phyloP scores from a whole-genome alignment of 1,140 invertebrate species.

The Chironomus tepperi region DNA sequence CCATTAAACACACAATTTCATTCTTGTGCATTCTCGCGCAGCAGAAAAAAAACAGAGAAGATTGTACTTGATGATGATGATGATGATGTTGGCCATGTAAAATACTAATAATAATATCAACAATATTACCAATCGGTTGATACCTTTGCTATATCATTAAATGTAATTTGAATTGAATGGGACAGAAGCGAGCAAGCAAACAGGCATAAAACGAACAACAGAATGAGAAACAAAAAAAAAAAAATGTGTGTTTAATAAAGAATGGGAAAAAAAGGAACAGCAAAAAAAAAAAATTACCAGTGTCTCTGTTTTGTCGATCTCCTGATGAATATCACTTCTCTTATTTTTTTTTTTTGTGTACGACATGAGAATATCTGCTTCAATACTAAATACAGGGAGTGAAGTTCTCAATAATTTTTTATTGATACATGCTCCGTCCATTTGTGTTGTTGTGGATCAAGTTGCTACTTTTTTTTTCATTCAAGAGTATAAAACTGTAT shows the following conservation, averaged over 20 bases:
- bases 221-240: neutral
- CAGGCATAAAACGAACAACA: neutral
- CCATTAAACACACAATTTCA: neutral
- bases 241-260: neutral
- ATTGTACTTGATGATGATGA: too few species aligned
- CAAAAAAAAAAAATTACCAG: neutral
- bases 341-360: too few species aligned
- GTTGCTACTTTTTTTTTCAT: neutral
- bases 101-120: neutral
- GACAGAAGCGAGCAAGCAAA: slow-evolving; percentile 11
- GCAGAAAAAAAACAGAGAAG: too few species aligned
- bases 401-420: neutral
- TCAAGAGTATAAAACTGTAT: too few species aligned
- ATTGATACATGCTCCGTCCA: neutral
- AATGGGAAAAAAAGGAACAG: neutral
- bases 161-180: slow-evolving; percentile 22
- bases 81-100: neutral
- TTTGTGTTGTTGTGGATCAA: neutral
- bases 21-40: neutral
- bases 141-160: slow-evolving; percentile 19
- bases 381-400: too few species aligned
- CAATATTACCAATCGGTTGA: slow-evolving; percentile 2
- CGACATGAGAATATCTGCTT: too few species aligned
- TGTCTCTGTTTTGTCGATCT: neutral
- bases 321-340: neutral